Evolutionary conservation across 2,888 invertebrate genomes (phyloP), one percentile per base, ranked within the genome.

Genomic region (Cryptocheilus praepositus): DNA sequence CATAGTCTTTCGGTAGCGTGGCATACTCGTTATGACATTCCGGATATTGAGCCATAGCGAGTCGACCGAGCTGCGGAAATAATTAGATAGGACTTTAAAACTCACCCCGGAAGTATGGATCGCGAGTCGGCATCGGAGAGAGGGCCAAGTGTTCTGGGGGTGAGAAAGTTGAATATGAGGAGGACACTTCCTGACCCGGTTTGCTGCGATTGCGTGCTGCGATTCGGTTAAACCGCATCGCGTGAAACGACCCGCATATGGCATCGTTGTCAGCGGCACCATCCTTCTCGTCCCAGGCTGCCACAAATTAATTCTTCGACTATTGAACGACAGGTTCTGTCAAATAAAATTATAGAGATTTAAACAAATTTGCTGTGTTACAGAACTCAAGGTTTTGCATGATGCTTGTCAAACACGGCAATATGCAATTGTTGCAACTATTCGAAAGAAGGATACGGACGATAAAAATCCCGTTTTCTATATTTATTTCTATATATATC

Each of bases 1-100:
- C 36, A 36, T 5, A 5, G 2, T 25, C 25, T 25, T 36, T 36
- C 36, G 11, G 2, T 25, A 8, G 49, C 49, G 1, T 16, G 16
- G 49, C 8, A 16, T 16, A 5, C 49, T 49, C n/a, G 49, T 18
- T 49, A 49, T n/a, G n/a, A 49, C 70, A 79, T 79, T 81, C 80
- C 80, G 81, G 80, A 81, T 81, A 81, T 81, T 83, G 80, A 81
- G 77, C 79, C 49, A 8, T 5, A 5, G 54, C 76, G 71, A 67
- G 71, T 81, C 77, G 80, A 80, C 79, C 76, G 70, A 75, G 64
- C 74, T 72, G 77, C 76, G 85, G 85, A 85, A 85, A 80, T 85
- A 85, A 85, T 85, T 84, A 85, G 79, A 67, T 81, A 75, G 74
- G 74, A 77, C 81, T 81, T 80, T 71, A 76, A 81, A 80, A 70